Base-by-base conservation (phyloP, 2,113 vertebrate genomes). In the Sceloporus undulatus region DNA sequence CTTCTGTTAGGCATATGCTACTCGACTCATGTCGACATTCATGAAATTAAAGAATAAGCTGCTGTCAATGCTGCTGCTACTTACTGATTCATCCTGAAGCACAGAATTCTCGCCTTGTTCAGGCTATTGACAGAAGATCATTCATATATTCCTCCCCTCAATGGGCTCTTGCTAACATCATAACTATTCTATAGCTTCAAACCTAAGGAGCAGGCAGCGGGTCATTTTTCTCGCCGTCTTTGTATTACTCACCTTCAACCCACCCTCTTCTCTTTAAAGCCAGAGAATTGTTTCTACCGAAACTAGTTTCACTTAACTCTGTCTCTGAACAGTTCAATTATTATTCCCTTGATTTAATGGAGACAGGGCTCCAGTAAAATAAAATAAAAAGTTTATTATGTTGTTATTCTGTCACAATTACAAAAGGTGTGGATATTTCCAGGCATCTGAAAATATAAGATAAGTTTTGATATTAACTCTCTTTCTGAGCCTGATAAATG, bases 251-350 rank as follows among this genome's bases (percentile, higher is more conserved):
- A 87, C 71, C 34, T 89, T 79, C 76, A 91, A 94, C 85, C 13
- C 52, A 34, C 48, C 54, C 73, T 78, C 71, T 88, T 90, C 4
- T 89, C 91, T 89, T 88, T 85, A 86, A 70, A 66, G 87, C n/a
- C 59, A 38, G 7, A 92, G 40, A 83, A 91, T 65, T 85, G 91
- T 92, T 94, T 95, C 90, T 88, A 1, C 29, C 87, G 81, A 90
- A 93, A 71, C 29, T 88, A 8, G 92, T 90, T 88, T 87, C 91
- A 89, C 34, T 80, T 73, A 48, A 48, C 38, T 93, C 79, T 88
- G 85, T 93, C 90, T 70, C 68, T 92, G 76, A 66, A 90, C 76
- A 91, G 76, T 91, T 96, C 94, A 94, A 95, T 93, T 95, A 92
- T 62, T 91, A 82, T 88, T 87, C 78, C 85, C 25, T 85, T 92